A percentile compares a stretch with the other conserved stretches of the same genome.
Evolutionary conservation across 2,797 vertebrate species (phyloP).

Genomic region (Enteromius mattozi): DNA sequence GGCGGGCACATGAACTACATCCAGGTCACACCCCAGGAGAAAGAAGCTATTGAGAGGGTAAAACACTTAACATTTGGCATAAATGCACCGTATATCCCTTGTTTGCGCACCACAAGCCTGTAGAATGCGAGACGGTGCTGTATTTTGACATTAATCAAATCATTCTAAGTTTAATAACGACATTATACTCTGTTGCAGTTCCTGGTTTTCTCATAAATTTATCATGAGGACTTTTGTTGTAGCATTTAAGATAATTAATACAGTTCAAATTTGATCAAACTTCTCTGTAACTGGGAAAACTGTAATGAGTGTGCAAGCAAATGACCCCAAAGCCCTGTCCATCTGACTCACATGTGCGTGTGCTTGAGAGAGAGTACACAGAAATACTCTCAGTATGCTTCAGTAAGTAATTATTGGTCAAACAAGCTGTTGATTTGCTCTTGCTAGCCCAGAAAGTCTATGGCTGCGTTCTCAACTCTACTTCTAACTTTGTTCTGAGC

Average conservation of each 20-base stretch:
- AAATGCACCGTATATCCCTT: neutral
- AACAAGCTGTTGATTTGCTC: neutral
- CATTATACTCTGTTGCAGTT: neutral
- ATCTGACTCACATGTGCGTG: neutral
- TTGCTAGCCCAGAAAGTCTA: neutral
- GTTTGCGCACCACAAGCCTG: neutral
- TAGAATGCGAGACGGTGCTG: neutral
- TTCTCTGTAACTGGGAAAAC: neutral
- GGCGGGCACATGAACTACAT: slow-evolving; percentile 92
- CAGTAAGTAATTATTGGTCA: neutral
- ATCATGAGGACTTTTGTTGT: neutral
- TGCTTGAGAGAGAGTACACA: neutral
- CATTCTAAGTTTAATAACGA: neutral
- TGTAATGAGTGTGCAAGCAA: neutral
- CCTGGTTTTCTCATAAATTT: neutral
- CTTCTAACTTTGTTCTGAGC: neutral
- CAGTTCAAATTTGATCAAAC: neutral
- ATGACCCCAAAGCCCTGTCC: neutral
- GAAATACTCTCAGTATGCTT: neutral
- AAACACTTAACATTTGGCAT: slow-evolving; percentile 60
- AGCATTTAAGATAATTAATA: neutral
- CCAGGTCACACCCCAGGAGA: slow-evolving; percentile 97
- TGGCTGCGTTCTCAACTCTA: neutral
- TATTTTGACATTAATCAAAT: neutral
- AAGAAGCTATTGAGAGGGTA: slow-evolving; percentile 98